Conservation (phyloP, 2,888 invertebrate genomes). For the Ditula angustiorana region DNA sequence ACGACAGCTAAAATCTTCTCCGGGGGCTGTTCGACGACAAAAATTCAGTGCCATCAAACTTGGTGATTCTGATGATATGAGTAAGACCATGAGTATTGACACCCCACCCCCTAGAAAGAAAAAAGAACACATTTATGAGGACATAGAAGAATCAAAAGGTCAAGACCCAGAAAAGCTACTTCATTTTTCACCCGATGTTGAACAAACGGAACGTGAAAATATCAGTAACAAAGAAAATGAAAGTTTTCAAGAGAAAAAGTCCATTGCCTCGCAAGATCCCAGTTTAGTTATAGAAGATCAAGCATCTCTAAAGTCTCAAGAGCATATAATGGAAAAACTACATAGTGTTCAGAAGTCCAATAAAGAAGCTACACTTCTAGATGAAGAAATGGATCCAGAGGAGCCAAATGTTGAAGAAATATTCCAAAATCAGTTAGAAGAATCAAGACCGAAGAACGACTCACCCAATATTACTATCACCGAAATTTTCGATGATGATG, state of each 20-base stretch:
- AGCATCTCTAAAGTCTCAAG: conserved; percentile 63
- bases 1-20: conserved; percentile 86
- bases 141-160: conserved; percentile 81
- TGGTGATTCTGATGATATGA: conserved; percentile 82
- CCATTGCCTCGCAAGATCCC: conserved; percentile 78
- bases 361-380: conserved; percentile 69
- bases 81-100: conserved; percentile 74
- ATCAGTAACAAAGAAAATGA: conserved; percentile 76
- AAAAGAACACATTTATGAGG: conserved; percentile 87
- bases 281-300: conserved; percentile 75
- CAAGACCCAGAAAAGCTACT: conserved; percentile 70
- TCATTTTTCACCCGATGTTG: conserved; percentile 78
- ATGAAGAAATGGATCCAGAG: conserved; percentile 74
- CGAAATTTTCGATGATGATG: conserved; percentile 76
- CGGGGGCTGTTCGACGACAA: conserved; percentile 84
- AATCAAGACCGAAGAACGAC: conserved; percentile 63
- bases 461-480: conserved; percentile 81
- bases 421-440: conserved; percentile 75
- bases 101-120: conserved; percentile 80
- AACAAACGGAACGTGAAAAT: conserved; percentile 62
- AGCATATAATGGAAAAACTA: conserved; percentile 78
- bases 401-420: conserved; percentile 78
- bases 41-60: conserved; percentile 81
- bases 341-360: conserved; percentile 66
- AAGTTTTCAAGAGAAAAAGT: conserved; percentile 74